Percentiles rank a stretch among this genome's conserved stretches.
Evolutionary conservation across 2,113 vertebrate species (phyloP).

Genomic region (Pagrus major): DNA sequence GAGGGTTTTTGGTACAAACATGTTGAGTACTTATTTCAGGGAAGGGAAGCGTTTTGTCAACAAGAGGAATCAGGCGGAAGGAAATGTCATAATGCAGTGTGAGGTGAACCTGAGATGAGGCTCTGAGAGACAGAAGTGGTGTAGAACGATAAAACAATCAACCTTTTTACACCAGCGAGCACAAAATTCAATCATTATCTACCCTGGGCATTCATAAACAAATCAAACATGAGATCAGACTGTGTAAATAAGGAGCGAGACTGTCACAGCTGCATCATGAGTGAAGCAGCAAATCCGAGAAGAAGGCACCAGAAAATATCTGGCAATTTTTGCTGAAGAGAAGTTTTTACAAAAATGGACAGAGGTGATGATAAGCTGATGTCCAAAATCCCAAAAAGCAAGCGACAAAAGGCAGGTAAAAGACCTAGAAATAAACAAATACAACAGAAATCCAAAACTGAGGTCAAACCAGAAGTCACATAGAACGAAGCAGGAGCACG

Average conservation of each 20-base stretch:
- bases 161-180: not conserved
- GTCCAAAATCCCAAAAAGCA: too few species aligned
- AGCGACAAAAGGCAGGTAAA: too few species aligned
- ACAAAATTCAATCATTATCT: not conserved
- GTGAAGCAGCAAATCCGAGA: not conserved
- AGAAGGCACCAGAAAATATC: not conserved
- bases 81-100: not conserved
- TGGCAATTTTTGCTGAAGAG: not conserved
- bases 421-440: too few species aligned
- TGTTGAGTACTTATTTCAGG: not conserved
- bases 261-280: not conserved
- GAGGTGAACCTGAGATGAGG: not conserved
- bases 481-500: too few species aligned
- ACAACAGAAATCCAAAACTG: too few species aligned
- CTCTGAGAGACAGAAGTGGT: not conserved
- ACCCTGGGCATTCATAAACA: not conserved
- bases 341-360: too few species aligned
- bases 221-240: not conserved
- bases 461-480: too few species aligned
- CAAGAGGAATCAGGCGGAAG: not conserved
- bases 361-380: too few species aligned
- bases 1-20: not conserved
- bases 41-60: not conserved
- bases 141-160: slow-evolving; percentile 14
- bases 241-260: not conserved